Evolutionary conservation across 1,140 invertebrate genomes (phyloP).

Genomic region (Drosophila nikananu): DNA sequence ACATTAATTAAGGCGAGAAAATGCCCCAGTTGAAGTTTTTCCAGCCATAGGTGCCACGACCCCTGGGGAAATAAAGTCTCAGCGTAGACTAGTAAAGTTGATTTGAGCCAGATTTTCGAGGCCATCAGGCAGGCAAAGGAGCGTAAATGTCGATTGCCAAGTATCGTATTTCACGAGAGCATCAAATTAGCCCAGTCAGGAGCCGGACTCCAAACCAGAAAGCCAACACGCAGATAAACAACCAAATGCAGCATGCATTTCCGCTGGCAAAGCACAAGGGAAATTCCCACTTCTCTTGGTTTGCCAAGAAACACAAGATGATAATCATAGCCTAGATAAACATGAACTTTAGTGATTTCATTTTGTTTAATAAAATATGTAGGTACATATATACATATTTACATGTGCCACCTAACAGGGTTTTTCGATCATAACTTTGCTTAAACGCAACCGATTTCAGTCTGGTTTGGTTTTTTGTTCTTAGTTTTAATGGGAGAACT

Average conservation of each 20-base stretch:
- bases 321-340: background rate
- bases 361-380: no score
- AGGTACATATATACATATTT: no score
- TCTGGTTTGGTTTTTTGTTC: no score
- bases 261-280: background rate
- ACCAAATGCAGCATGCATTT: constrained; percentile 20
- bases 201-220: constrained; percentile 25
- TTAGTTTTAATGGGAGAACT: no score
- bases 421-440: no score
- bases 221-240: constrained; percentile 10
- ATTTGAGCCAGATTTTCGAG: constrained; percentile 23
- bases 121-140: constrained; percentile 20
- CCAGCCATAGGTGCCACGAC: constrained; percentile 9
- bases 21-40: constrained; percentile 26
- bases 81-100: constrained; percentile 19
- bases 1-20: constrained; percentile 79
- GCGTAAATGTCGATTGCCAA: constrained; percentile 39
- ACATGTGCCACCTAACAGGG: no score
- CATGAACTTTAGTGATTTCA: background rate
- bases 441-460: no score
- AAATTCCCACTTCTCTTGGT: background rate
- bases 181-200: constrained; percentile 54
- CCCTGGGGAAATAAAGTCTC: background rate
- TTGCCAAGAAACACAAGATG: background rate
- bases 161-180: constrained; percentile 55